Conservation (phyloP, 2,113 vertebrate species). For the Petrocephalus zakoni region DNA sequence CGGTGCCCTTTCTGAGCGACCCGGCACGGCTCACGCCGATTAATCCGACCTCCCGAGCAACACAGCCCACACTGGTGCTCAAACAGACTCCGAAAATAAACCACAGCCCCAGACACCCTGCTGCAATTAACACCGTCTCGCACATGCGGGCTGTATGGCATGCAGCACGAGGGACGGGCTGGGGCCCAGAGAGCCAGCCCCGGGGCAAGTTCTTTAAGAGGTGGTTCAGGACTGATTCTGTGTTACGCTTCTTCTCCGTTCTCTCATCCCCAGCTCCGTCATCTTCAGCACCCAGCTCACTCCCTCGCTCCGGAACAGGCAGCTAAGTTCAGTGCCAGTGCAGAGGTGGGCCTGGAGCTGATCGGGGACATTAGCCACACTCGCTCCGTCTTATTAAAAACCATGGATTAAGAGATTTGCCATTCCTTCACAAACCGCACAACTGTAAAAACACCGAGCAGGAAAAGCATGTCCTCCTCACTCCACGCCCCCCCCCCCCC, state of each 20-base stretch:
- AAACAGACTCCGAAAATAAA: constrained; percentile 48
- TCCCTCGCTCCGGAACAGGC: neutral
- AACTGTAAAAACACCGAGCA: constrained; percentile 63
- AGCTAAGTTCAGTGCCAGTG: constrained; percentile 8
- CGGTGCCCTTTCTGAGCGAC: constrained; percentile 46
- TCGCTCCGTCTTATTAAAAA: constrained; percentile 58
- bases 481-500: neutral
- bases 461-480: constrained; percentile 36
- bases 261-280: neutral
- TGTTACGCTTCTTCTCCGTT: neutral
- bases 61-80: constrained; percentile 9
- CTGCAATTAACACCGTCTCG: constrained; percentile 53
- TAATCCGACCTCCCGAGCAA: constrained; percentile 34
- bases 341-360: constrained; percentile 41
- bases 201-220: constrained; percentile 13
- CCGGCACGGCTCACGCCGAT: constrained; percentile 47
- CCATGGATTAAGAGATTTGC: constrained; percentile 63
- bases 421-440: constrained; percentile 49
- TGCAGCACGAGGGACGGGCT: constrained; percentile 11
- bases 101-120: constrained; percentile 38
- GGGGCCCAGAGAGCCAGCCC: constrained; percentile 13
- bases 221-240: constrained; percentile 23
- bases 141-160: constrained; percentile 34
- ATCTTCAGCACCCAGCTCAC: neutral
- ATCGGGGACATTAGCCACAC: constrained; percentile 48